Evolutionary conservation across 2,113 vertebrate species (phyloP).

Genomic region (Numenius arquata): DNA sequence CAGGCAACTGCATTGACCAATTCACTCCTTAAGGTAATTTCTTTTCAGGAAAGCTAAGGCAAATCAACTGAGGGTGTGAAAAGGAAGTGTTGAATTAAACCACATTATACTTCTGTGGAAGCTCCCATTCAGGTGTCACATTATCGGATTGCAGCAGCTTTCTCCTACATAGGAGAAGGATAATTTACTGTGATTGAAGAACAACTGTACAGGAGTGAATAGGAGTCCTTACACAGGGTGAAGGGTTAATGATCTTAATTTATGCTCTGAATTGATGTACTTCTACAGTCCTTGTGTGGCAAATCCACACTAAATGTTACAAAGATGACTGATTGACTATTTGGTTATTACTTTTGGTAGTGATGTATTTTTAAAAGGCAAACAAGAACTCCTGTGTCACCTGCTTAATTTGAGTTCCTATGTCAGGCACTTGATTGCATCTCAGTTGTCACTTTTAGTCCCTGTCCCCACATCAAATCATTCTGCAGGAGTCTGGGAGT

Average conservation of each 20-base stretch:
- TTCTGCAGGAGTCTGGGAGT: neutral
- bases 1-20: neutral
- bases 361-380: neutral
- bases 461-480: neutral
- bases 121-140: neutral
- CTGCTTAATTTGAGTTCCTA: neutral
- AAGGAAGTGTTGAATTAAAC: neutral
- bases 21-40: neutral
- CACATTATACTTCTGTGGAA: neutral
- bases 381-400: neutral
- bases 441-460: neutral
- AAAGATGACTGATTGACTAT: neutral
- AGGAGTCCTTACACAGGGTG: neutral
- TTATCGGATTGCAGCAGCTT: neutral
- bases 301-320: neutral
- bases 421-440: accelerated
- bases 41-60: neutral
- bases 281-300: neutral
- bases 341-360: neutral
- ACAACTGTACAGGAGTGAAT: neutral
- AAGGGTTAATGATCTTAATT: neutral
- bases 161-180: neutral
- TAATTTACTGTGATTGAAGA: neutral
- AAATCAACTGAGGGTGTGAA: neutral
- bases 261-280: neutral